Evolutionary conservation across 1,140 invertebrate species (phyloP).

Genomic region (Halictus rubicundus): DNA sequence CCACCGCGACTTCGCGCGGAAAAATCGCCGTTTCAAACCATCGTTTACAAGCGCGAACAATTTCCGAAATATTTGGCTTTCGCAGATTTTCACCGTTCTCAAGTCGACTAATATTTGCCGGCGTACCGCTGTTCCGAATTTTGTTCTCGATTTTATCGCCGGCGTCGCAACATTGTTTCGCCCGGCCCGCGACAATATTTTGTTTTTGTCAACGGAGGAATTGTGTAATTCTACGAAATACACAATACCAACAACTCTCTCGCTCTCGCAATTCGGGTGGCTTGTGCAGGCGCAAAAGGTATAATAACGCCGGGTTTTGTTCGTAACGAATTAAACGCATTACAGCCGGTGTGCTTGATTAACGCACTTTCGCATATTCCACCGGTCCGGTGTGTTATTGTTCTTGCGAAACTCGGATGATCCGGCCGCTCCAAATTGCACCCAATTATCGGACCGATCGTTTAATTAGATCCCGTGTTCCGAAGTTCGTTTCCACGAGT

Average conservation of each 20-base stretch:
- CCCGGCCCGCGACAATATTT: too few species aligned
- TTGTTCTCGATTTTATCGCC: too few species aligned
- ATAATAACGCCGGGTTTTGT: too few species aligned
- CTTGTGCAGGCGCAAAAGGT: too few species aligned
- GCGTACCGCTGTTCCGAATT: too few species aligned
- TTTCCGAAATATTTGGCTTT: not conserved
- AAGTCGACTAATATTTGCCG: too few species aligned
- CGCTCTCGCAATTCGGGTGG: too few species aligned
- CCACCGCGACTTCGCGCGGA: too few species aligned
- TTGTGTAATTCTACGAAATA: too few species aligned
- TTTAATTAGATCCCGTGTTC: slow-evolving; percentile 29
- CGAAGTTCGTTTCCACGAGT: slow-evolving; percentile 36
- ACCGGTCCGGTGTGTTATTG: not conserved
- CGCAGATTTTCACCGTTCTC: not conserved
- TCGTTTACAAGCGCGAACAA: not conserved
- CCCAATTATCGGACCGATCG: slow-evolving; percentile 66
- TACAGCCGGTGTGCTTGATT: not conserved
- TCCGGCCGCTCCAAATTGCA: slow-evolving; percentile 29
- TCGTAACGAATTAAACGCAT: not conserved
- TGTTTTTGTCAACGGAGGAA: too few species aligned
- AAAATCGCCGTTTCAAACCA: not conserved
- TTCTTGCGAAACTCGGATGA: slow-evolving; percentile 20
- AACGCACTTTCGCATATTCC: not conserved
- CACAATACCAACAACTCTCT: too few species aligned
- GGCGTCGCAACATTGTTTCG: too few species aligned